Evolutionary conservation across 2,797 vertebrate species (phyloP), one percentile per base, ranked within the genome.

Genomic region (Enteromius mattozi): DNA sequence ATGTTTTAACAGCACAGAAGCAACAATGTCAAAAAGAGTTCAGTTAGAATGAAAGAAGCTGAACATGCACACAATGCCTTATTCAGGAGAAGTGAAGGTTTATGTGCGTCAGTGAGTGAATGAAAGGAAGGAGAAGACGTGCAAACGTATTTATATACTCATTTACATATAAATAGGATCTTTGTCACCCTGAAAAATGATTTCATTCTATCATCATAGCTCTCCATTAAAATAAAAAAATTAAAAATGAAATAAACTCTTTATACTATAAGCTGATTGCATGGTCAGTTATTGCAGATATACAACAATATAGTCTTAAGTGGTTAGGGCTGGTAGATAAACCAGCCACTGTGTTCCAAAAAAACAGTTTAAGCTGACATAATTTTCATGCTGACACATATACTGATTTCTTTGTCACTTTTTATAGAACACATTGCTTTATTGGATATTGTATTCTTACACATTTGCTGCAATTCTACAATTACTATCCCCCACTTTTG

Each of bases 41-140:
- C 10, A 70, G 59, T 37, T 40, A 33, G 12, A 69, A 59, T 65
- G 17, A 54, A 63, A 81, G 13, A 40, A 83, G 21, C 9, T 61
- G 6, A 56, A 80, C 56, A 87, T 77, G 71, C 49, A 70, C 71
- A 80, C 70, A 78, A 81, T 63, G 63, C 24, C 45, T 79, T 79
- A 49, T 83, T 83, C 65, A 85, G 19, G 37, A 81, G 71, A 74
- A 70, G 78, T 83, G 80, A 69, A 61, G 70, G 66, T 74, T 68
- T 78, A 61, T 83, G 59, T 61, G 51, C n/a, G 54, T 78, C 59
- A 76, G 45, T 86, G 27, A 54, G 33, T 56, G 54, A 10, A 9
- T 69, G n/a, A 83, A 63, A 51, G 59, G n/a, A 76, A 42, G 51
- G 33, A 83, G 42, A 16, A 5, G 24, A 70, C n/a, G 12, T 56